Conservation (phyloP, 64 coral and sea anemone genomes). For the Astreopora myriophthalma region DNA sequence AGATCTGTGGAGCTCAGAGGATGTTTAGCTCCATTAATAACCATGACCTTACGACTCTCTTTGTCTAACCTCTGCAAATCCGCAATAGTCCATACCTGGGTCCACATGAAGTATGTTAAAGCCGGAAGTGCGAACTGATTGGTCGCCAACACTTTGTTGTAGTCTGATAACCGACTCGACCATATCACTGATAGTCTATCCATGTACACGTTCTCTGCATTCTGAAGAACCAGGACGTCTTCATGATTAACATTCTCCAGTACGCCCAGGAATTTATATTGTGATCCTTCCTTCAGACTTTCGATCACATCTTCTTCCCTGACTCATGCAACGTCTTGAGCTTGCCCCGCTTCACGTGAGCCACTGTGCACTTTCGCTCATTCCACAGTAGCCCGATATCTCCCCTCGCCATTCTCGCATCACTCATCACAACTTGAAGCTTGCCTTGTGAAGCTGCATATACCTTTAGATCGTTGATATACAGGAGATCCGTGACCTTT, state of each 20-base stretch:
- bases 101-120: background rate
- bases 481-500: no score
- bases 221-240: background rate
- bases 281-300: background rate
- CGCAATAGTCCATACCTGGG: background rate
- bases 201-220: background rate
- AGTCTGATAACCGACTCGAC: background rate
- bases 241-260: background rate
- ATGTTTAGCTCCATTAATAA: background rate
- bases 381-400: background rate
- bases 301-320: background rate
- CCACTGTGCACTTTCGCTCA: background rate
- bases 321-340: background rate
- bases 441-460: background rate
- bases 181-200: background rate
- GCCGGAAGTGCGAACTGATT: background rate
- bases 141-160: background rate
- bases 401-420: background rate
- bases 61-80: background rate
- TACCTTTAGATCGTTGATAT: background rate
- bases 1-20: background rate
- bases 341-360: background rate
- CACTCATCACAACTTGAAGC: background rate
- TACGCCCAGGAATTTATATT: conserved; percentile 12
- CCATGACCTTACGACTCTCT: background rate